These are phyloP conservation scores for Pollenia griseotomentosa DNA, from an alignment of 2,888 invertebrate species.

Conservation along the genomic window DNA sequence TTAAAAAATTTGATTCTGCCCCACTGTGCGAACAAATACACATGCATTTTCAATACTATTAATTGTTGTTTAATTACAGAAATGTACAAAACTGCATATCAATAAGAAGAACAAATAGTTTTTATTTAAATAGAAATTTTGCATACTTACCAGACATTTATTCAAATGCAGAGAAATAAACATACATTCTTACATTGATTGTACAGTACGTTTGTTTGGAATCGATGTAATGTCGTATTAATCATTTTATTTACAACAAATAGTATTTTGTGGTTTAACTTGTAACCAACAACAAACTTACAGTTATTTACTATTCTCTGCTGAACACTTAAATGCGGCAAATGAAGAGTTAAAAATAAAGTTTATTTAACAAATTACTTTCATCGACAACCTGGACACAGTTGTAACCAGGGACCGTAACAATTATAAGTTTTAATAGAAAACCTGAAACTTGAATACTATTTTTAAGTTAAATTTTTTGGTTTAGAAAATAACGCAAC, in stretches of 20 bases:
- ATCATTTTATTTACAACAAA: constrained; percentile 63
- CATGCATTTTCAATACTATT: constrained; percentile 61
- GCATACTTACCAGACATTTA: constrained; percentile 36
- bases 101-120: constrained; percentile 46
- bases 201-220: constrained; percentile 12
- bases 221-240: constrained; percentile 56
- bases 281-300: constrained; percentile 19
- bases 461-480: too few relatives aligned
- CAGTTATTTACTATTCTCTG: constrained; percentile 5
- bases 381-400: not conserved
- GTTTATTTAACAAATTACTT: constrained; percentile 36
- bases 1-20: too few relatives aligned
- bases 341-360: not conserved
- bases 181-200: not conserved
- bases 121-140: constrained; percentile 45
- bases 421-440: not conserved
- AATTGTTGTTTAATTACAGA: constrained; percentile 72
- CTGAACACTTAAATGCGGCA: constrained; percentile 36
- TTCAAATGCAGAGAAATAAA: constrained; percentile 7
- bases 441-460: too few relatives aligned
- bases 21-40: constrained; percentile 1
- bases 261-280: constrained; percentile 40
- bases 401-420: not conserved
- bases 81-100: constrained; percentile 43
- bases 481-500: too few relatives aligned